These are phyloP conservation scores for Nasonia oneida DNA, from an alignment of 2,888 invertebrate species.

Conservation along the genomic window DNA sequence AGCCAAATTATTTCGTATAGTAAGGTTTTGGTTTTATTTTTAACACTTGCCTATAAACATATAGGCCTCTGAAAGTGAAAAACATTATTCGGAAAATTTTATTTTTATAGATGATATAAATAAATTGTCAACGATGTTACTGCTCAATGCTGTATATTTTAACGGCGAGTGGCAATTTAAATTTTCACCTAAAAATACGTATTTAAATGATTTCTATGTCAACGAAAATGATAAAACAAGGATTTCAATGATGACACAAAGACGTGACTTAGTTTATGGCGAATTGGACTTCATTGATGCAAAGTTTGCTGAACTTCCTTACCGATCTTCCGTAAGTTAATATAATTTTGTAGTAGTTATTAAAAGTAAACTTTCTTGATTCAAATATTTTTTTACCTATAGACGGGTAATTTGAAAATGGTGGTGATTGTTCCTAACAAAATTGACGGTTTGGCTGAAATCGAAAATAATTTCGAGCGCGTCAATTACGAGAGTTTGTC, in stretches of 20 bases:
- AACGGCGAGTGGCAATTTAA: neutral
- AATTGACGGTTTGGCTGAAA: constrained; percentile 82
- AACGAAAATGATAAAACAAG: neutral
- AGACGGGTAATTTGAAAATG: constrained; percentile 86
- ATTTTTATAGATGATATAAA: no score
- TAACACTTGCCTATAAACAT: no score
- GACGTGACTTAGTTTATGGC: neutral
- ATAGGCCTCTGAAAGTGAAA: no score
- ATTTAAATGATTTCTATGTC: neutral
- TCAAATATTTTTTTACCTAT: constrained; percentile 70
- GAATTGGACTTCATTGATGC: neutral
- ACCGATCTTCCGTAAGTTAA: neutral
- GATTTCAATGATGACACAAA: neutral
- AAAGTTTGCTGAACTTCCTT: neutral
- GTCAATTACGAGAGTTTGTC: constrained; percentile 80
- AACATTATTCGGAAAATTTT: no score
- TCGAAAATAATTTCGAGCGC: constrained; percentile 83
- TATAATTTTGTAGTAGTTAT: neutral
- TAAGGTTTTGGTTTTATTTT: no score
- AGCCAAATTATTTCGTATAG: no score
- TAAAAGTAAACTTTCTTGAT: neutral
- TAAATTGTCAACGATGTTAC: no score
- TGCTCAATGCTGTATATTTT: no score
- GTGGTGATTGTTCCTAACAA: constrained; percentile 87
- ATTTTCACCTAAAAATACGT: neutral